phyloP scores from a whole-genome alignment of 2,797 vertebrate species.

The Pipistrellus kuhlii region DNA sequence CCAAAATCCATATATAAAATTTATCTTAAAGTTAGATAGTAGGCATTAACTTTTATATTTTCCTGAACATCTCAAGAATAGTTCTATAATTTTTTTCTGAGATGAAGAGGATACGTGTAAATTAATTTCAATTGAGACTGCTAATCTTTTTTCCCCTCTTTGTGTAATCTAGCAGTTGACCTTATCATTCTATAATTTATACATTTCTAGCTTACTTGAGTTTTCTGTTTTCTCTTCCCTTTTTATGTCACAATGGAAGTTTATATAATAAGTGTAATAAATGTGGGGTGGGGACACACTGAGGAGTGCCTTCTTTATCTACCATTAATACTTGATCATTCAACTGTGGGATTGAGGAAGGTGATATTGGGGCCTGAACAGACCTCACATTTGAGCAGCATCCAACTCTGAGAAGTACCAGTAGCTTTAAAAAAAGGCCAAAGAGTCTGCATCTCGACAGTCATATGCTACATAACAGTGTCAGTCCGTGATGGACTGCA shows the following conservation, averaged over 20 bases:
- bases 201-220: not conserved
- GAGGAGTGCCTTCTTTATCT: not conserved
- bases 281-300: not conserved
- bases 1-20: not conserved
- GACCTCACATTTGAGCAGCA: not conserved
- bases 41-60: conserved; percentile 42
- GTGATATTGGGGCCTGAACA: not conserved
- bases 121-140: not conserved
- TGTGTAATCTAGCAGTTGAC: not conserved
- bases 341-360: not conserved
- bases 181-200: not conserved
- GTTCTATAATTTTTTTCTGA: not conserved
- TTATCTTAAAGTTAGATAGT: not conserved
- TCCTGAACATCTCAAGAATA: not conserved
- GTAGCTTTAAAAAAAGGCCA: conserved; percentile 16
- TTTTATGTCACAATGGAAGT: not conserved
- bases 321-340: not conserved
- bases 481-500: not conserved
- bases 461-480: not conserved
- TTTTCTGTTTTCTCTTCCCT: conserved; percentile 21
- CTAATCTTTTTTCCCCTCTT: not conserved
- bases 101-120: not conserved
- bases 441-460: not conserved
- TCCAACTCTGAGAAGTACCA: not conserved
- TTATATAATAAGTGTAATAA: not conserved